Percentiles rank a stretch among this genome's conserved stretches.
These are phyloP conservation scores for Opisthocomus hoazin DNA, from an alignment of 2,113 vertebrate genomes.

Conservation along the genomic window DNA sequence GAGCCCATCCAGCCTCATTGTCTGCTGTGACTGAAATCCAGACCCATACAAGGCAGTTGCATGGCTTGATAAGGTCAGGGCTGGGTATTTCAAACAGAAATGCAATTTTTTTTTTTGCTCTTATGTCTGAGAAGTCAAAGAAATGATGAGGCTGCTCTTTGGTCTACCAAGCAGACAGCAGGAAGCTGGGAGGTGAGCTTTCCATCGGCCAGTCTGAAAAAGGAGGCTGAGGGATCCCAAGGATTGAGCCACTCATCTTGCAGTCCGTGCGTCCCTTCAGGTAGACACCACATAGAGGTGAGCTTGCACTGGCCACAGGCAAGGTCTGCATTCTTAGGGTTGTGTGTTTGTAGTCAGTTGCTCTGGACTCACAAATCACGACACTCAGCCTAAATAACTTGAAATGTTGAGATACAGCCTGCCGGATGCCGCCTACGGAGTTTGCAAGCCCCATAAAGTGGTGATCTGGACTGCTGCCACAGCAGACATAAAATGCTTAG, in stretches of 20 bases:
- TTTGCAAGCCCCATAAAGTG: too few relatives aligned
- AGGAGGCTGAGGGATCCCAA: not conserved
- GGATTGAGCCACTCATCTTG: not conserved
- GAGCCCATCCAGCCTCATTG: not conserved
- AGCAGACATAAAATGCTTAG: not conserved
- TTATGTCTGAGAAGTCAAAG: not conserved
- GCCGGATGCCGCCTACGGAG: not conserved
- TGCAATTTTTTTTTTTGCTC: not conserved
- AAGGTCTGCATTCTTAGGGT: not conserved
- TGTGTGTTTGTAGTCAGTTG: not conserved
- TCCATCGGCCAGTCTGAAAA: not conserved
- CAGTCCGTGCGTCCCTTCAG: not conserved
- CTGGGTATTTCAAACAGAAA: not conserved
- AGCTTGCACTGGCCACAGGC: not conserved
- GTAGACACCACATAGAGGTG: rapidly evolving
- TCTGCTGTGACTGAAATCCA: not conserved
- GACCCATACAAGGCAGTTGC: not conserved
- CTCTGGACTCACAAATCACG: not conserved
- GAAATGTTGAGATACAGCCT: not conserved
- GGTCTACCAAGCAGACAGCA: not conserved
- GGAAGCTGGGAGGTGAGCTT: not conserved
- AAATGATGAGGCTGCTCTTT: not conserved
- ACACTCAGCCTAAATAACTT: too few relatives aligned
- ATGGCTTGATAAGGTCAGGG: too few relatives aligned
- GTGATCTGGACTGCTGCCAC: not conserved